phyloP scores from a whole-genome alignment of 2,113 vertebrate species.

The Herpetotheres cachinnans region DNA sequence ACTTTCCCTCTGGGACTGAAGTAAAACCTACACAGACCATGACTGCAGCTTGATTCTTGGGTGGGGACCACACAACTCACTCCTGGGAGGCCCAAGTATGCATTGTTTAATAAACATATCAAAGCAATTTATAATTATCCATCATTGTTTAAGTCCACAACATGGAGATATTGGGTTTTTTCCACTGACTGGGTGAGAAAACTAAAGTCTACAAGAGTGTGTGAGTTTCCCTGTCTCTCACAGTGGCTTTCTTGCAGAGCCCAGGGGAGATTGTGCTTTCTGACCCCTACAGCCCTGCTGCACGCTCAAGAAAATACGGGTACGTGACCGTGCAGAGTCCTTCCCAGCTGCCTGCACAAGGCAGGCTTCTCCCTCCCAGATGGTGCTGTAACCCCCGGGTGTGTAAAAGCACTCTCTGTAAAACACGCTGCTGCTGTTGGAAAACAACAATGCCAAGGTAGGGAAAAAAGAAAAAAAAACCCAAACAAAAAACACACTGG shows the following conservation, averaged over 20 bases:
- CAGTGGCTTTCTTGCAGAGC: neutral
- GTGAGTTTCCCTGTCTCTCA: neutral
- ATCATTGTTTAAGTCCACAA: neutral
- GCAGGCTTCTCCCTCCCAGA: neutral
- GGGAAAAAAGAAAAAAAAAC: neutral
- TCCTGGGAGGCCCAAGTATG: neutral
- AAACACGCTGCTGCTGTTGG: neutral
- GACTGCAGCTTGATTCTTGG: neutral
- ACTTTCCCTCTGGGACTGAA: neutral
- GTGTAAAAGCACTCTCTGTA: neutral
- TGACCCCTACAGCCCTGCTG: no score
- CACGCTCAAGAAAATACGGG: neutral
- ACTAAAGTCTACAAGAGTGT: neutral
- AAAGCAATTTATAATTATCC: neutral
- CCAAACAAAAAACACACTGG: neutral
- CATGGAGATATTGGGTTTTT: neutral
- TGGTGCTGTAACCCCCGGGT: neutral
- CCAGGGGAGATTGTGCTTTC: neutral
- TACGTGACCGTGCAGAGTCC: accelerated
- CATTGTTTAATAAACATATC: neutral
- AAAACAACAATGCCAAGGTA: neutral
- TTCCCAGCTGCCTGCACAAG: no score
- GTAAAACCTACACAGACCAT: neutral
- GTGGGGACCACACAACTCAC: neutral
- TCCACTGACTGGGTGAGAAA: neutral